These are phyloP conservation scores for Trachymyrmex septentrionalis DNA, from an alignment of 1,140 invertebrate species.

Conservation along the genomic window DNA sequence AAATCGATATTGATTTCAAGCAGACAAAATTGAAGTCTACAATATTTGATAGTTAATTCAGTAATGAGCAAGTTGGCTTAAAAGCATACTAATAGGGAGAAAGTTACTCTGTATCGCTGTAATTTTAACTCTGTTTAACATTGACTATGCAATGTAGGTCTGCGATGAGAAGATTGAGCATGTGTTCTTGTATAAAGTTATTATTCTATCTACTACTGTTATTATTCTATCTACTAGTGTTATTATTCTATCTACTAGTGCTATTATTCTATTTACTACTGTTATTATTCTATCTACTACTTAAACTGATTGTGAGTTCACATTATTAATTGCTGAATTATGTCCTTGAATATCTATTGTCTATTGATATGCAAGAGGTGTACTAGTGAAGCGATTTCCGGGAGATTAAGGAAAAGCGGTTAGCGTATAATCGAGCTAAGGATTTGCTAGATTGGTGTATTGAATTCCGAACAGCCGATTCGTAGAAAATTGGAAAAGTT, in stretches of 20 bases:
- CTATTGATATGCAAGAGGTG: neutral
- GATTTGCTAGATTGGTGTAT: slow-evolving; percentile 49
- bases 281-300: too few relatives aligned
- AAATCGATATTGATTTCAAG: too few relatives aligned
- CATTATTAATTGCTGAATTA: slow-evolving; percentile 18
- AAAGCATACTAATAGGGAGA: too few relatives aligned
- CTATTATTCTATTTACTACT: too few relatives aligned
- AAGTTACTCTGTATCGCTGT: neutral
- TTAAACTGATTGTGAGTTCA: neutral
- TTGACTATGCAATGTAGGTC: neutral
- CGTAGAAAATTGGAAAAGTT: slow-evolving; percentile 73
- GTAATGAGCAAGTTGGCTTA: too few relatives aligned
- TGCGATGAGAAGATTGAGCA: neutral
- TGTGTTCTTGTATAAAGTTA: neutral
- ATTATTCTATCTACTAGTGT: too few relatives aligned
- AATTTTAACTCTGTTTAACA: slow-evolving; percentile 15
- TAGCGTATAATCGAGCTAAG: slow-evolving; percentile 9
- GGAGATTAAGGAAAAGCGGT: neutral
- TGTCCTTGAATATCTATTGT: neutral
- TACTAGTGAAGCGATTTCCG: neutral
- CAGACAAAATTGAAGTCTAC: too few relatives aligned
- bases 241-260: neutral
- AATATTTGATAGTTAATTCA: too few relatives aligned
- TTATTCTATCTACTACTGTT: neutral
- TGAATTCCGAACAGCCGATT: slow-evolving; percentile 63